Base-by-base conservation (phyloP, 2,888 invertebrate genomes). In the Limnephilus lunatus region DNA sequence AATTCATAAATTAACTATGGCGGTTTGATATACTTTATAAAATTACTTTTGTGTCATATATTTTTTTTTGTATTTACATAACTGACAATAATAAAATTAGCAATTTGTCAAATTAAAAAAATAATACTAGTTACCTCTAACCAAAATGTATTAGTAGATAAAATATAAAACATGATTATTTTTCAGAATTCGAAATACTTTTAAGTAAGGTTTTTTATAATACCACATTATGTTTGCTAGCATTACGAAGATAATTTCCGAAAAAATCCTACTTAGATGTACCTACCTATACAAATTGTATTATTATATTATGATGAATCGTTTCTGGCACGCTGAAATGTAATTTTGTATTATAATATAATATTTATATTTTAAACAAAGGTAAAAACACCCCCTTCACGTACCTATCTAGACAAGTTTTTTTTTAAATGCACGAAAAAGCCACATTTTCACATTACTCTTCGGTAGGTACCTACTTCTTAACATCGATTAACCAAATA, bases 1-100 rank as follows among this genome's bases (percentile, higher is more conserved):
- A 68, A 68, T 68, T 68, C 68, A 68, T 68, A 68, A 68, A 68
- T 68, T 68, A 68, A n/a, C 68, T 68, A 68, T 68, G 68, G 68
- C 68, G 25, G 25, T 68, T 53, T 68, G 25, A 68, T n/a, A 68
- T 68, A 68, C 25, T 68, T 68, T n/a, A 68, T 68, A 68, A 68
- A 68, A 25, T 68, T 68, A 68, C 25, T n/a, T 25, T 68, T 68
- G 68, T 68, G 15, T 53, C 9, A 68, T 25, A 19, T n/a, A 25
- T 7, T 68, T 25, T 68, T 25, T 25, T n/a, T 68, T 9, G 68
- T 68, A 25, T 68, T 68, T 68, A 68, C 68, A 68, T n/a, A 68
- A 25, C 53, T 19, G 15, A 68, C 68, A n/a, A 68, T 19, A 68
- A 68, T 68, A 68, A 68, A 68, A 68, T 68, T 19, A 68, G n/a